phyloP scores from a whole-genome alignment of 2,797 vertebrate genomes.

The Bovichtus variegatus region DNA sequence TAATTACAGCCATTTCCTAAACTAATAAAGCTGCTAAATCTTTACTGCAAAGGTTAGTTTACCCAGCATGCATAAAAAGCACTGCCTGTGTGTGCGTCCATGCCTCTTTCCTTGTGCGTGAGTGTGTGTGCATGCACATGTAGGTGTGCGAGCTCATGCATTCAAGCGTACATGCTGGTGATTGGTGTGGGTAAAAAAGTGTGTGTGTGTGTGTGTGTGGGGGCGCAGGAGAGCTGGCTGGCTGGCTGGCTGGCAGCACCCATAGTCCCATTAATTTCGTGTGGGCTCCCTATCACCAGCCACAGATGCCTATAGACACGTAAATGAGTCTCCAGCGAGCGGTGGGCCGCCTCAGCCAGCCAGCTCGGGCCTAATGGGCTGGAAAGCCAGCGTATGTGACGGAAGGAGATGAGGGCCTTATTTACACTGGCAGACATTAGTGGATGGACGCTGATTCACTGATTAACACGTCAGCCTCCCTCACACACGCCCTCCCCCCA shows the following conservation, averaged over 20 bases:
- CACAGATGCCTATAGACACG: slow-evolving; percentile 98
- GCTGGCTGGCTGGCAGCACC: slow-evolving; percentile 89
- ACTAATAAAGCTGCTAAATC: slow-evolving; percentile 97
- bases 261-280: slow-evolving; percentile 95
- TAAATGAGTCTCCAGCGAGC: slow-evolving; percentile 96
- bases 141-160: slow-evolving; percentile 63
- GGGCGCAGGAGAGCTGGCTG: slow-evolving; percentile 84
- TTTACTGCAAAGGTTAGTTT: slow-evolving; percentile 97
- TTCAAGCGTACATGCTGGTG: slow-evolving; percentile 72
- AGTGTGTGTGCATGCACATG: slow-evolving; percentile 28
- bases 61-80: slow-evolving; percentile 88
- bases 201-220: slow-evolving; percentile 51
- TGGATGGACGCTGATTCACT: slow-evolving; percentile 84
- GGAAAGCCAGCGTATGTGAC: slow-evolving; percentile 95
- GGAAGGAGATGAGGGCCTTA: slow-evolving; percentile 94
- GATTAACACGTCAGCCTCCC: slow-evolving; percentile 86
- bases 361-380: slow-evolving; percentile 94
- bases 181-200: slow-evolving; percentile 63
- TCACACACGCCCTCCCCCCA: slow-evolving; percentile 6
- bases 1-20: slow-evolving; percentile 98
- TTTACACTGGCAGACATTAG: slow-evolving; percentile 94
- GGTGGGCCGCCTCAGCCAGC: slow-evolving; percentile 78
- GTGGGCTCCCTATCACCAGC: slow-evolving; percentile 97
- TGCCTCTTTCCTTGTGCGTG: slow-evolving; percentile 44
- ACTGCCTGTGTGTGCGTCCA: slow-evolving; percentile 65